phyloP scores from a whole-genome alignment of 2,797 vertebrate species.

The Tolypeutes matacus region DNA sequence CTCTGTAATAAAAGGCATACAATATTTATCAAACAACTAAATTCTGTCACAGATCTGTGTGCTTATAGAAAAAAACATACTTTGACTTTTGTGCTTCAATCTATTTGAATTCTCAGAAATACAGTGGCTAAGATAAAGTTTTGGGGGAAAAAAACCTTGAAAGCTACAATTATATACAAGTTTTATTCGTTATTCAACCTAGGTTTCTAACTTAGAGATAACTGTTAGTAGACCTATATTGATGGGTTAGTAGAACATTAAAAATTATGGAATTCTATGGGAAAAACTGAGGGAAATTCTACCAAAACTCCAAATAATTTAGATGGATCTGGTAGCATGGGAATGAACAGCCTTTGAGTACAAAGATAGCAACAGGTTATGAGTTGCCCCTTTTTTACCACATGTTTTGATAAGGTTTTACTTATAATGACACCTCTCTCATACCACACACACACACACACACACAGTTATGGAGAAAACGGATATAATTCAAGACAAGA shows the following conservation, averaged over 20 bases:
- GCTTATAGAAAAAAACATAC: background rate
- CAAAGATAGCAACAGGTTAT: background rate
- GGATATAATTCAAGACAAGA: conserved; percentile 64
- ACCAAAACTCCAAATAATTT: background rate
- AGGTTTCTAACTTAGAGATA: conserved; percentile 3
- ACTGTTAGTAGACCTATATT: background rate
- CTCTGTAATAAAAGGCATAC: background rate
- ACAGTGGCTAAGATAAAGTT: background rate
- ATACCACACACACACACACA: background rate
- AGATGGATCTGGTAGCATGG: background rate
- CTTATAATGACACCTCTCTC: background rate
- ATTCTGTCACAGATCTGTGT: background rate
- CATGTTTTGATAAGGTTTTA: conserved; percentile 46
- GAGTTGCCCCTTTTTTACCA: conserved; percentile 1
- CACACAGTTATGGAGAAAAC: background rate
- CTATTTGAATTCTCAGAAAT: conserved; percentile 26
- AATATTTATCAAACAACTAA: background rate
- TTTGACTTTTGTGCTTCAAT: conserved; percentile 26
- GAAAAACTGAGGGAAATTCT: conserved; percentile 20
- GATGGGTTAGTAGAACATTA: conserved; percentile 5
- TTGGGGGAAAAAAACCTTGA: background rate
- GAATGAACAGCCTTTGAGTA: conserved; percentile 31
- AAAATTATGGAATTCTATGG: conserved; percentile 28
- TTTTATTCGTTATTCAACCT: conserved; percentile 36
- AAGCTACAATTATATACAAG: background rate